Evolutionary conservation across 1,140 invertebrate species (phyloP).

Genomic region (Gonioctena quinquepunctata): DNA sequence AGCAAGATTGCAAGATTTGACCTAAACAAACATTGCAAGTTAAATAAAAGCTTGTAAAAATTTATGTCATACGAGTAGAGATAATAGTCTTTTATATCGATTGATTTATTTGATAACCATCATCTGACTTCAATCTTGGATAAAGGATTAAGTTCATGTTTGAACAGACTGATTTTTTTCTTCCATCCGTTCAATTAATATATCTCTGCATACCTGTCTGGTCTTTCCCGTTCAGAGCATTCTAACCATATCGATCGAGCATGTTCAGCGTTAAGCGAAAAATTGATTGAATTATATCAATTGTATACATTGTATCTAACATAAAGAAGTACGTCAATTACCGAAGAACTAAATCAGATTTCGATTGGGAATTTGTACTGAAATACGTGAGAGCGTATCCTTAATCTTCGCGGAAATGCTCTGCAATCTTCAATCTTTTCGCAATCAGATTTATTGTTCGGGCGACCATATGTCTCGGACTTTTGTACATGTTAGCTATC

Average conservation of each 20-base stretch:
- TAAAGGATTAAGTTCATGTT: too few species aligned
- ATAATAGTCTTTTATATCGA: too few species aligned
- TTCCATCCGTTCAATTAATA: too few species aligned
- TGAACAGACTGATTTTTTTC: too few species aligned
- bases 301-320: slow-evolving; percentile 36
- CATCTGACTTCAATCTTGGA: too few species aligned
- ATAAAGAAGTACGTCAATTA: slow-evolving; percentile 45
- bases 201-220: not conserved
- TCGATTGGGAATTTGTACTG: slow-evolving; percentile 32
- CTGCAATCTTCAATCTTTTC: slow-evolving; percentile 16
- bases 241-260: slow-evolving; percentile 6
- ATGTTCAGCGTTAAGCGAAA: not conserved
- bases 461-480: not conserved
- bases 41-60: too few species aligned
- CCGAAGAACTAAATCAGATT: slow-evolving; percentile 41
- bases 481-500: not conserved
- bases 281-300: slow-evolving; percentile 40
- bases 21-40: too few species aligned
- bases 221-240: not conserved
- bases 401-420: slow-evolving; percentile 30
- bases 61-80: too few species aligned
- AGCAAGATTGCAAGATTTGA: too few species aligned
- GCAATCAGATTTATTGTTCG: slow-evolving; percentile 26
- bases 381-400: slow-evolving; percentile 36
- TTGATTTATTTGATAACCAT: too few species aligned